Evolutionary conservation across 2,113 vertebrate genomes (phyloP).

Genomic region (Empidonax alnorum): DNA sequence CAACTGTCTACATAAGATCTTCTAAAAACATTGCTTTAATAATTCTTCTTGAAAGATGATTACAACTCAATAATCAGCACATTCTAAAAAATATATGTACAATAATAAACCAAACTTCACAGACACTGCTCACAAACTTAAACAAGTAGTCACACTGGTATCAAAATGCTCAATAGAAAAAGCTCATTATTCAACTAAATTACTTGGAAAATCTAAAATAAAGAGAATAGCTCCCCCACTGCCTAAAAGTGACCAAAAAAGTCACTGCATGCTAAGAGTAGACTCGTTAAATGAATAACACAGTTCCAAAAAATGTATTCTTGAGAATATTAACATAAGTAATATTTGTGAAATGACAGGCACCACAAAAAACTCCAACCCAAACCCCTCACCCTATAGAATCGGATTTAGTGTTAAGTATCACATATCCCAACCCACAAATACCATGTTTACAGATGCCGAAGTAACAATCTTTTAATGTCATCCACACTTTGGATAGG

Average conservation of each 20-base stretch:
- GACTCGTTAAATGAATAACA: not conserved
- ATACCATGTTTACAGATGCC: not conserved
- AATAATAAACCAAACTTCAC: not conserved
- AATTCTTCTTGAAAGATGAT: not conserved
- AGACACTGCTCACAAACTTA: not conserved
- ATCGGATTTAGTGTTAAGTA: not conserved
- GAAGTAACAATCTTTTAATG: not conserved
- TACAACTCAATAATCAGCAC: not conserved
- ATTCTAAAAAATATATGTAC: not conserved
- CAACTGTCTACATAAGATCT: not conserved
- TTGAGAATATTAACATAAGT: not conserved
- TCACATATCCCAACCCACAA: not conserved
- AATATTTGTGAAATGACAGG: not conserved
- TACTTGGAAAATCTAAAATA: not conserved
- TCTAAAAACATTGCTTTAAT: not conserved
- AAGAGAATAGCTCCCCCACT: not conserved
- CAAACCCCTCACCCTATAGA: accelerated
- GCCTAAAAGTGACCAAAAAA: not conserved
- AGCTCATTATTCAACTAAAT: not conserved
- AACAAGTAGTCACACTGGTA: not conserved
- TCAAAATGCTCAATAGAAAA: not conserved
- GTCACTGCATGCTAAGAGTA: not conserved
- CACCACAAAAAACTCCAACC: not conserved
- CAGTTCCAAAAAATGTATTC: not conserved
- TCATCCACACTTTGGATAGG: not conserved